These are phyloP conservation scores for Cydia splendana DNA, from an alignment of 1,140 invertebrate species.

Conservation along the genomic window DNA sequence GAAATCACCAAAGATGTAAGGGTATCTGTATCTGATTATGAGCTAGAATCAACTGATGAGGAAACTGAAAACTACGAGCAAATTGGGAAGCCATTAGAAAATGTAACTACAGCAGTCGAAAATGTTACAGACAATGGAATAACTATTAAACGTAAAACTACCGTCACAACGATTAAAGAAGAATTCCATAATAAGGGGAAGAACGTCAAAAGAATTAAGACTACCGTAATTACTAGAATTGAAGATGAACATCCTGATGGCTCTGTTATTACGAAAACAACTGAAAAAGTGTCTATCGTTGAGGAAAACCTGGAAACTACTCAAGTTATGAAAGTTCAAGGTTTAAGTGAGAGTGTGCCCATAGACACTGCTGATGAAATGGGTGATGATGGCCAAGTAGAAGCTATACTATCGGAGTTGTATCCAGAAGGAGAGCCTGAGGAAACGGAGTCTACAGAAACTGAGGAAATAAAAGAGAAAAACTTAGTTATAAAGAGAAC, in stretches of 20 bases:
- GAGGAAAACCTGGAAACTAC: constrained; percentile 47
- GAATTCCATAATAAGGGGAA: constrained; percentile 52
- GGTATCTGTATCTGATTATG: constrained; percentile 66
- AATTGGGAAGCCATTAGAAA: constrained; percentile 54
- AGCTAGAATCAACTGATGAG: constrained; percentile 48
- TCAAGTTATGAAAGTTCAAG: not conserved
- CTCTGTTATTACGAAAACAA: constrained; percentile 67
- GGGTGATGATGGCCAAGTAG: constrained; percentile 3
- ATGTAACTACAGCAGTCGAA: constrained; percentile 53
- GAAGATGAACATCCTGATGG: constrained; percentile 75
- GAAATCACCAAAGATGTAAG: constrained; percentile 76
- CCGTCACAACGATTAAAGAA: constrained; percentile 58
- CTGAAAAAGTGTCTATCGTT: constrained; percentile 59
- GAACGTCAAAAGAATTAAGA: constrained; percentile 63
- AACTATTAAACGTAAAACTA: constrained; percentile 63
- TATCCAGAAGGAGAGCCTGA: constrained; percentile 50
- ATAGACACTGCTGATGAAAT: constrained; percentile 9
- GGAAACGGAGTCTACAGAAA: constrained; percentile 53
- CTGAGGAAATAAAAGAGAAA: constrained; percentile 55
- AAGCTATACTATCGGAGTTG: constrained; percentile 48
- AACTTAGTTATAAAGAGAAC: constrained; percentile 56
- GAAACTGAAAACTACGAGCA: constrained; percentile 59
- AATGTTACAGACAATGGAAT: constrained; percentile 57
- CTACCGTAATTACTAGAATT: constrained; percentile 61
- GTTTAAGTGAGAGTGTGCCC: not conserved